phyloP scores from a whole-genome alignment of 1,140 invertebrate species.

The Galleria mellonella region DNA sequence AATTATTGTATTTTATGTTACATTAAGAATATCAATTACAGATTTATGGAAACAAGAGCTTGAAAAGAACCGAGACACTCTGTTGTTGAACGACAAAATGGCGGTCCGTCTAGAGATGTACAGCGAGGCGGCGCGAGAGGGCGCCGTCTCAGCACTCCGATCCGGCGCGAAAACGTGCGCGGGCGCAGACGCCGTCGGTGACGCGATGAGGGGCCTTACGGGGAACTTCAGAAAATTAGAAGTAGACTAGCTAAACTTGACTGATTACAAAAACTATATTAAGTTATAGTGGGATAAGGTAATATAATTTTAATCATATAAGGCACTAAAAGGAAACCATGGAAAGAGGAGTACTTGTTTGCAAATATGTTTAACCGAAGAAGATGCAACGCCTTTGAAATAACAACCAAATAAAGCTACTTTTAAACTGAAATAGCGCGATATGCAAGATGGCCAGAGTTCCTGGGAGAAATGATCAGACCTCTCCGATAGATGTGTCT shows the following conservation, averaged over 20 bases:
- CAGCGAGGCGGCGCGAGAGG: slow-evolving; percentile 80
- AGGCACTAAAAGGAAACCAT: too few species aligned
- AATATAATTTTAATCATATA: neutral
- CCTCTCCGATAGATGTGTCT: too few species aligned
- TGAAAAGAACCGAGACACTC: slow-evolving; percentile 68
- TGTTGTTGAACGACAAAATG: slow-evolving; percentile 79
- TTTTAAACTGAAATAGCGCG: too few species aligned
- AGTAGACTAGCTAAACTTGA: slow-evolving; percentile 75
- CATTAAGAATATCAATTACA: too few species aligned
- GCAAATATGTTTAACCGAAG: too few species aligned
- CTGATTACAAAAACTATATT: neutral
- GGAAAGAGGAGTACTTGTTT: too few species aligned
- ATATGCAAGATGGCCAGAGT: too few species aligned
- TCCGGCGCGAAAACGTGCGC: slow-evolving; percentile 69
- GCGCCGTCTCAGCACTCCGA: slow-evolving; percentile 80
- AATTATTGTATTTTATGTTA: too few species aligned
- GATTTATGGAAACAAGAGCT: slow-evolving; percentile 81
- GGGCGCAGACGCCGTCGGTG: slow-evolving; percentile 68
- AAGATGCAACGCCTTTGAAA: too few species aligned
- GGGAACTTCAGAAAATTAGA: slow-evolving; percentile 87
- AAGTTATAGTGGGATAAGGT: too few species aligned
- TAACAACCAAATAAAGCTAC: too few species aligned
- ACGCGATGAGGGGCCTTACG: slow-evolving; percentile 79
- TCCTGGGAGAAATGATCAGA: too few species aligned
- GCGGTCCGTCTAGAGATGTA: slow-evolving; percentile 77